Conservation (phyloP, 2,888 invertebrate species). For the Patella caerulea region DNA sequence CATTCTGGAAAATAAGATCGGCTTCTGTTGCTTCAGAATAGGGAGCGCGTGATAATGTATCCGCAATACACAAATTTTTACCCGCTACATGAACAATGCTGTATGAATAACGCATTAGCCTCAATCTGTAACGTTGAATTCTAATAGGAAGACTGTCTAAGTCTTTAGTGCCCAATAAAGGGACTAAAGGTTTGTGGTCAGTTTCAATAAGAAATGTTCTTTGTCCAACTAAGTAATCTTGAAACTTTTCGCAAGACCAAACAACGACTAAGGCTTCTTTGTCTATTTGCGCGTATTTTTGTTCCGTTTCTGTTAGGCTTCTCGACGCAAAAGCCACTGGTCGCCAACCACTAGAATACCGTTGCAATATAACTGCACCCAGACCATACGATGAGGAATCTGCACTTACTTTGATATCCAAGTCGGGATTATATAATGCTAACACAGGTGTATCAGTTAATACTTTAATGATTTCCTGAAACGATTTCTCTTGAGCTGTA, state of each 20-base stretch:
- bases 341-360: not conserved
- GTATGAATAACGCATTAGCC: no score
- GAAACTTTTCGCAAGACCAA: no score
- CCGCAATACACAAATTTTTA: not conserved
- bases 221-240: no score
- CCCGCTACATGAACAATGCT: conserved; percentile 4
- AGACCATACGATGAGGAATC: conserved; percentile 28
- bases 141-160: no score
- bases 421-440: conserved; percentile 27
- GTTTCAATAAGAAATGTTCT: no score
- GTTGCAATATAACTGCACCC: conserved; percentile 28
- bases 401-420: conserved; percentile 27
- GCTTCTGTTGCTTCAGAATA: not conserved
- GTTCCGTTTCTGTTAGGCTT: no score
- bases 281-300: not conserved
- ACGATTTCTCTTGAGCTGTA: not conserved
- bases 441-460: conserved; percentile 23
- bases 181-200: no score
- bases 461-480: conserved; percentile 15
- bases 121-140: no score
- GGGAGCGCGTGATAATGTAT: conserved; percentile 9
- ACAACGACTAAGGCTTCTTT: no score
- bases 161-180: no score
- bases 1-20: not conserved
- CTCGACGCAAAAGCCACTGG: no score